Evolutionary conservation across 2,888 invertebrate genomes (phyloP), one percentile per base, ranked within the genome.

Genomic region (Chrysolina americana): DNA sequence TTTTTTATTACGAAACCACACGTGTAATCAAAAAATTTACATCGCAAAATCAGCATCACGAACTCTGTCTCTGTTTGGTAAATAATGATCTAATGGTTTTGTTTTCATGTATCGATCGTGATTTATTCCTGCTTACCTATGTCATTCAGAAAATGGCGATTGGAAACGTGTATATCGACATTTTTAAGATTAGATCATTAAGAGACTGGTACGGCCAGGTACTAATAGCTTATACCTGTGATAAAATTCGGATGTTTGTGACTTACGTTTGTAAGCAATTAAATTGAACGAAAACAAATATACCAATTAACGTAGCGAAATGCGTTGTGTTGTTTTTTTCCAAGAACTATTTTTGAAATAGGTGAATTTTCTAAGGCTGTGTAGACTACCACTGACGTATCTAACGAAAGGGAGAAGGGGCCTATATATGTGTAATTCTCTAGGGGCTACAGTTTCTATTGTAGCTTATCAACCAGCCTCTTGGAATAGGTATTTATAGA

Each of bases 171-270:
- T 44, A 21, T 13, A 21, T 53, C 23, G 21, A 21, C 53, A 53
- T 53, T 53, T 53, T 19, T 53, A 21, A 53, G 53, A 53, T 53
- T 21, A 21, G 21, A 19, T 53, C 19, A 19, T 53, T 10, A 53
- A n/a, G n/a, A n/a, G 53, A 53, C 53, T 53, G 53, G 53, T 53
- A 53, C 53, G 11, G 53, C 11, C 53, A 53, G 53, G 53, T 53
- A 53, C 53, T 53, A 53, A 53, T 13, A 53, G 53, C 53, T 21
- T 19, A 53, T 21, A 53, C 53, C 53, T 53, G 53, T 5, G 53
- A 53, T 53, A 53, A 11, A 53, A 53, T 21, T 53, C 11, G 53
- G 21, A 53, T 53, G 19, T 36, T 36, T 47, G 8, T 5, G n/a
- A 47, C 47, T 47, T 15, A n/a, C 17, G 53, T 17, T 53, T 13